A percentile compares a stretch with the other conserved stretches of the same genome.
Conservation (phyloP, 2,113 vertebrate species). For the Macrotus californicus region DNA sequence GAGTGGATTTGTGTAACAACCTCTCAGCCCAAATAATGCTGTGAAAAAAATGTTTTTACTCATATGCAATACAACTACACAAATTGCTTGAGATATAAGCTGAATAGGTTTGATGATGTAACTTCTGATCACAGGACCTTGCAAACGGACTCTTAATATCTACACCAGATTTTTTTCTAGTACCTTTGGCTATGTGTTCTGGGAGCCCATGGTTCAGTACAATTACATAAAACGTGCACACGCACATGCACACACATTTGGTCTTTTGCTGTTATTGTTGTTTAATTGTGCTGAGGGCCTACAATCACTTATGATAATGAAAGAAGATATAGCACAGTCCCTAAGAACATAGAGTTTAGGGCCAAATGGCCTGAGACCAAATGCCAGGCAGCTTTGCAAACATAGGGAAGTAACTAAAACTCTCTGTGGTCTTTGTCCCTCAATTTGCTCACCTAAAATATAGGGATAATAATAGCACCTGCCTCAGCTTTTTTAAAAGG, state of each 20-base stretch:
- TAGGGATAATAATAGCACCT: neutral
- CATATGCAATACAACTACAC: neutral
- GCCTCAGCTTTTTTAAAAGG: neutral
- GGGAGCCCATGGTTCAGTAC: neutral
- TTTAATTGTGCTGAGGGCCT: neutral
- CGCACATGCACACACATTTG: neutral
- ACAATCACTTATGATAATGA: neutral
- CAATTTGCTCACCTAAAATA: neutral
- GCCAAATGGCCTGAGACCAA: neutral
- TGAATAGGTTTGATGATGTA: neutral
- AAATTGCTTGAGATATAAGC: neutral
- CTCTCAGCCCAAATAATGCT: neutral
- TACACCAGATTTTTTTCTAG: neutral
- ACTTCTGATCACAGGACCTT: neutral
- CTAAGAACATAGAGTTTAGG: neutral
- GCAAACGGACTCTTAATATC: neutral
- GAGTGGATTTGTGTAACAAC: neutral
- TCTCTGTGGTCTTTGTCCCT: neutral
- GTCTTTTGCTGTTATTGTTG: neutral
- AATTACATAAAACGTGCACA: neutral
- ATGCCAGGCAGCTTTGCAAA: neutral
- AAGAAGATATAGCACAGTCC: neutral
- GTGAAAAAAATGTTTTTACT: neutral
- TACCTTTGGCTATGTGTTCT: neutral
- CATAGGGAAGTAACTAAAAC: neutral